Base-by-base conservation (phyloP, 2,888 invertebrate genomes). In the Euclidia mi region DNA sequence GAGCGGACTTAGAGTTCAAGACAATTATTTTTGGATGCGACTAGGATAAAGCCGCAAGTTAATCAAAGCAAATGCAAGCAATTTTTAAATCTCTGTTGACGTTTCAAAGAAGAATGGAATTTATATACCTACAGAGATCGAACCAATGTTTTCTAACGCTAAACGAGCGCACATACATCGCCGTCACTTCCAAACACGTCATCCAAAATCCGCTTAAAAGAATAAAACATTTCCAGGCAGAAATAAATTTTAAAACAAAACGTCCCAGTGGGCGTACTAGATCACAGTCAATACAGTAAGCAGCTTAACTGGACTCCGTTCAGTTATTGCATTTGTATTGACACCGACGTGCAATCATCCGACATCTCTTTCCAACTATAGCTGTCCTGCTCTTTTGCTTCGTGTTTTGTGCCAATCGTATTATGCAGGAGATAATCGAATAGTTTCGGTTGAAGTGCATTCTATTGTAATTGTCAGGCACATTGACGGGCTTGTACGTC, bases 271-370 rank as follows among this genome's bases (percentile, higher is more conserved):
- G 10, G 29, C 18, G 41, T 32, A 49, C 45, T 59, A 37, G 53
- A 70, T 64, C 71, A 45, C 31, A 56, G 56, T 56, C 71, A 63
- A 63, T 72, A 63, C 66, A 45, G 59, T 78, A 76, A 78, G 78
- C 62, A 67, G 79, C 79, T 79, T 78, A 73, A 43, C 59, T 12
- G 65, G 69, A 66, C 68, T 48, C 60, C 56, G 43, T 43, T 78
- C 78, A 79, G 74, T 79, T 79, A 79, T 79, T 76, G 70, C 71
- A 62, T 78, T 60, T 68, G 69, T 75, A 75, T 69, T 70, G 68
- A 68, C 65, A 60, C 43, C 59, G 71, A 66, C 71, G 44, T 51
- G 49, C 53, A 56, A 50, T 64, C 48, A 14, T 42, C 40, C 48
- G 11, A 11, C 37, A 12, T 37, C 18, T 37, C 37, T 37, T 18